Conservation (phyloP, 2,797 vertebrate species). For the Sebastolobus alascanus region DNA sequence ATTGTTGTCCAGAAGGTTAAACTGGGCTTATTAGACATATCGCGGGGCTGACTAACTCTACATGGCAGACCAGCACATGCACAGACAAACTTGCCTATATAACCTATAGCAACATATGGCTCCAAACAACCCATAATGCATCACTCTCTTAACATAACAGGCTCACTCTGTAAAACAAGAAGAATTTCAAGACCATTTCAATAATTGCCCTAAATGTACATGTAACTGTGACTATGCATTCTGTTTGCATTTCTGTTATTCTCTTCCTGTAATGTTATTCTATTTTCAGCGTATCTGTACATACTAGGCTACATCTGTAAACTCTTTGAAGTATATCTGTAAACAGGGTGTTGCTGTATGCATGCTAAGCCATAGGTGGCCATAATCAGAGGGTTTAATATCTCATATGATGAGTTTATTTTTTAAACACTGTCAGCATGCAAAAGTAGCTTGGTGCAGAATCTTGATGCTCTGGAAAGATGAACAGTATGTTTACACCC, state of each 20-base stretch:
- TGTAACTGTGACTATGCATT: not conserved
- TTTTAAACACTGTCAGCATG: not conserved
- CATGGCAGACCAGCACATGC: no score
- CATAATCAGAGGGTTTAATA: not conserved
- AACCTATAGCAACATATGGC: not conserved
- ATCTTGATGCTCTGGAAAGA: not conserved
- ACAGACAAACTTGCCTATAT: not conserved
- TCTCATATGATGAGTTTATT: not conserved
- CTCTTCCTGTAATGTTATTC: not conserved
- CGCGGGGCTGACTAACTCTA: not conserved
- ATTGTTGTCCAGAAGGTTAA: not conserved
- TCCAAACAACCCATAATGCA: constrained; percentile 16
- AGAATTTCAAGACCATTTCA: not conserved
- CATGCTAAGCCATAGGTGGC: not conserved
- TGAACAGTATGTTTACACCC: not conserved
- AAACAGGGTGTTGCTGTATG: not conserved
- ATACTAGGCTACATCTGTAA: not conserved
- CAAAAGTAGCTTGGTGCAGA: not conserved
- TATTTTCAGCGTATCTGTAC: not conserved
- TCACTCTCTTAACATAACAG: not conserved
- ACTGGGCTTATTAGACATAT: not conserved
- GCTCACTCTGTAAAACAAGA: not conserved
- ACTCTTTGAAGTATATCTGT: not conserved
- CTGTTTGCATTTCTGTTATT: not conserved
- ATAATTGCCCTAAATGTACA: not conserved